Evolutionary conservation across 1,140 invertebrate genomes (phyloP), one percentile per base, ranked within the genome.

Genomic region (Ceratosolen solmsi): DNA sequence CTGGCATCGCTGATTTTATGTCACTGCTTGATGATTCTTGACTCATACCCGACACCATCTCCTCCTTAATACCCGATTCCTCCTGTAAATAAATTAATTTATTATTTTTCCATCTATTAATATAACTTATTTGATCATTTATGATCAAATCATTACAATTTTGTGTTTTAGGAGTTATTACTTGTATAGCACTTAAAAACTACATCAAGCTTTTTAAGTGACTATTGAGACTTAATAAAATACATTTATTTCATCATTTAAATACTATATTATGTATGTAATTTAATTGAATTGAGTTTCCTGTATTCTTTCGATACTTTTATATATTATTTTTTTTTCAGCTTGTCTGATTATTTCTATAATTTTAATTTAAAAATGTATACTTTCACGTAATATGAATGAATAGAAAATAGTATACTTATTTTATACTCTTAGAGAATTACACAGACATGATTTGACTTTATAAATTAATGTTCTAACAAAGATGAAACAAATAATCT

Each of bases 1-100:
- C 94, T 2, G 93, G 92, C 9, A 93, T 91, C 9, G 92, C 83
- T 0, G 93, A 92, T 80, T 94, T 94, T 2, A 93, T 92, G 46
- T 94, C 93, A 3, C 90, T 87, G 0, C 87, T 83, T n/a, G 88
- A 86, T 9, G 85, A 86, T 51, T 90, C 90, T 65, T 89, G 86
- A 65, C 89, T 85, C 86, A 90, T 90, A 27, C 92, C 93, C 49
- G 92, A 92, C 63, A 92, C 91, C 0, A 93, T 93, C 84, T 95
- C 95, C 70, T 95, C 94, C 30, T 80, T 87, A 15, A 87, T 87
- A n/a, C 80, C 84, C 4, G 78, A 72, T 92, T 92, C 88, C 11
- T 86, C 85, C 71, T 86, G 83, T 2, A 84, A 49, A 73, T 68
- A 17, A 2, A 38, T 33, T 7, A 38, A 17, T 68, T 38, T 68